phyloP scores from a whole-genome alignment of 2,797 vertebrate species.

The Helarctos malayanus region DNA sequence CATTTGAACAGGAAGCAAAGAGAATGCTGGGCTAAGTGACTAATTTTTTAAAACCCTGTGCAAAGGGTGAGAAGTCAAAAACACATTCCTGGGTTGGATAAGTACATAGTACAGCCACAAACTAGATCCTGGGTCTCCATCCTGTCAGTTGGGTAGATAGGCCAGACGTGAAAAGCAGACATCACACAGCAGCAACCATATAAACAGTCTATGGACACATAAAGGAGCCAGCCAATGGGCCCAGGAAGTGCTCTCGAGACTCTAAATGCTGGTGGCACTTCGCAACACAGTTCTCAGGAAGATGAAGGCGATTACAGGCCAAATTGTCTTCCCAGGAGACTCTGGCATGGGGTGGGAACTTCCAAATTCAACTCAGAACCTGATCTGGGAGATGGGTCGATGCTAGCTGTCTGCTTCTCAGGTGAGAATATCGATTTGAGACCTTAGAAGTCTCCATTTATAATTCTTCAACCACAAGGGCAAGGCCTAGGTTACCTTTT shows the following conservation, averaged over 20 bases:
- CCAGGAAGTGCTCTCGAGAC: rapidly evolving
- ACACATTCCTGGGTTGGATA: not conserved
- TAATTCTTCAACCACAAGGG: not conserved
- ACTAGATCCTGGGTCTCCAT: not conserved
- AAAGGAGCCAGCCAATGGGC: not conserved
- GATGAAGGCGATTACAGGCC: not conserved
- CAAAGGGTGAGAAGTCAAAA: not conserved
- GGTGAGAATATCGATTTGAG: not conserved
- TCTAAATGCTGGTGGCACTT: not conserved
- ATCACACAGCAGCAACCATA: no score
- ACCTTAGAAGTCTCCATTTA: not conserved
- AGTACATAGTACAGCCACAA: not conserved
- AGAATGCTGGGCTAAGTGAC: not conserved
- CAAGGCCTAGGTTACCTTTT: not conserved
- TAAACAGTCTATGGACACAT: not conserved
- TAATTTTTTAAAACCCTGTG: not conserved
- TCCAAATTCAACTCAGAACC: conserved; percentile 8
- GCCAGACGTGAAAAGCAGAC: not conserved
- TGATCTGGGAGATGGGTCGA: not conserved
- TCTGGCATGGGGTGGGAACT: not conserved
- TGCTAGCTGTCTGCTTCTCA: not conserved
- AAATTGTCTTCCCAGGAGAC: not conserved
- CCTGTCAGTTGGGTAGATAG: no score
- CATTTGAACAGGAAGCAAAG: not conserved
- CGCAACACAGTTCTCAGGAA: not conserved